These are phyloP conservation scores for Parauchenoglanis punctatus DNA, from an alignment of 2,797 vertebrate genomes.

Conservation along the genomic window DNA sequence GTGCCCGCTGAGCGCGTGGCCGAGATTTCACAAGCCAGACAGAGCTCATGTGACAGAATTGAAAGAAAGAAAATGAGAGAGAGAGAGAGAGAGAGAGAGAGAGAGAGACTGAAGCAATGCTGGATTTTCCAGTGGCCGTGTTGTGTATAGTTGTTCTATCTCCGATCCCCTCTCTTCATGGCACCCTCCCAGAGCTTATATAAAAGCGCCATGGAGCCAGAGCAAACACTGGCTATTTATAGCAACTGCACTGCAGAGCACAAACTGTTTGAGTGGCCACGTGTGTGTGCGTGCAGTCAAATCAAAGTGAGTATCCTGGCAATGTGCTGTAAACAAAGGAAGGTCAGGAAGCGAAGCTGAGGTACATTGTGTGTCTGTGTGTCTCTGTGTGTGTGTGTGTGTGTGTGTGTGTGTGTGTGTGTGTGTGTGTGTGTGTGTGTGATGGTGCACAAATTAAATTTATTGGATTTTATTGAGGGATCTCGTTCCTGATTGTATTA, in stretches of 20 bases:
- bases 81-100: conserved; percentile 57
- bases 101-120: conserved; percentile 63
- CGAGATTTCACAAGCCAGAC: not conserved
- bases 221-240: conserved; percentile 90
- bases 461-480: too few relatives aligned
- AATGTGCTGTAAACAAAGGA: conserved; percentile 91
- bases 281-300: conserved; percentile 78
- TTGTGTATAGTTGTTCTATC: conserved; percentile 63
- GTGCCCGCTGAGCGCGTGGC: too few relatives aligned
- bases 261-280: conserved; percentile 84
- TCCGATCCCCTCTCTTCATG: conserved; percentile 46
- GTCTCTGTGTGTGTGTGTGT: conserved; percentile 6
- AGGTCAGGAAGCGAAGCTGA: conserved; percentile 84
- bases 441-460: not conserved
- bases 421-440: too few relatives aligned
- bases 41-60: conserved; percentile 12
- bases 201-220: conserved; percentile 90
- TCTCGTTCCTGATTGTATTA: not conserved
- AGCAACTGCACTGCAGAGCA: conserved; percentile 89
- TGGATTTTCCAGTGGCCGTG: conserved; percentile 74
- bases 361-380: conserved; percentile 58
- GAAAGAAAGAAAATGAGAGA: conserved; percentile 40
- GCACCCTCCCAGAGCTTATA: conserved; percentile 82
- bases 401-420: too few relatives aligned
- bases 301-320: conserved; percentile 93